Evolutionary conservation across 2,888 invertebrate genomes (phyloP), one percentile per base, ranked within the genome.

Genomic region (Cacoxenus indagator): DNA sequence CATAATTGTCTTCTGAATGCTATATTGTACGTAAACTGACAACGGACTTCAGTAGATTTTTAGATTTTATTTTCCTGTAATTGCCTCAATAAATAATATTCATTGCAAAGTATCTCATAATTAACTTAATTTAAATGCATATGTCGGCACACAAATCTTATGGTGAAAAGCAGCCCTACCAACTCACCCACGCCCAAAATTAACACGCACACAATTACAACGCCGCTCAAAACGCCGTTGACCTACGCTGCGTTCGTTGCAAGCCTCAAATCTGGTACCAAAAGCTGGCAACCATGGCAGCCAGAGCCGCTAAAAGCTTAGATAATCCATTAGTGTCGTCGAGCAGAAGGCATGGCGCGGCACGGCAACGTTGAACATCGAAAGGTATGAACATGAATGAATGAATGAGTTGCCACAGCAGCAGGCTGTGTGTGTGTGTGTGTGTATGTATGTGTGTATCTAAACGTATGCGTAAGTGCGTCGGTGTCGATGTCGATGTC

Each of bases 221-320:
- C 37, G 37, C 37, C 37, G n/a, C n/a, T n/a, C 55, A 55, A 55
- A 55, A 27, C 26, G 14, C 55, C 26, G 24, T 27, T 19, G n/a
- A 24, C 54, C 14, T 55, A 17, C 24, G 54, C 29, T 26, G 67
- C 24, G 9, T 19, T 14, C 27, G 17, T n/a, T 11, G 65, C 9
- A 19, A 17, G 29, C 22, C 45, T 22, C 19, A 19, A 66, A 72
- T 67, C 67, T 29, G 26, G 70, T 22, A 59, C n/a, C 48, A 24
- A 31, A 27, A 1, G 19, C 45, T 65, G 66, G 62, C 48, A 61
- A 70, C 75, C 75, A 70, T 67, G 77, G 73, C 78, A 75, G 74
- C 76, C 71, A 78, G 78, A 75, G 78, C 78, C 71, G 77, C 82
- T 82, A 78, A 83, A 83, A 75, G 82, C 82, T 83, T 81, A 82